These are phyloP conservation scores for Alsophila aescularia DNA, from an alignment of 2,888 invertebrate species.

Conservation along the genomic window DNA sequence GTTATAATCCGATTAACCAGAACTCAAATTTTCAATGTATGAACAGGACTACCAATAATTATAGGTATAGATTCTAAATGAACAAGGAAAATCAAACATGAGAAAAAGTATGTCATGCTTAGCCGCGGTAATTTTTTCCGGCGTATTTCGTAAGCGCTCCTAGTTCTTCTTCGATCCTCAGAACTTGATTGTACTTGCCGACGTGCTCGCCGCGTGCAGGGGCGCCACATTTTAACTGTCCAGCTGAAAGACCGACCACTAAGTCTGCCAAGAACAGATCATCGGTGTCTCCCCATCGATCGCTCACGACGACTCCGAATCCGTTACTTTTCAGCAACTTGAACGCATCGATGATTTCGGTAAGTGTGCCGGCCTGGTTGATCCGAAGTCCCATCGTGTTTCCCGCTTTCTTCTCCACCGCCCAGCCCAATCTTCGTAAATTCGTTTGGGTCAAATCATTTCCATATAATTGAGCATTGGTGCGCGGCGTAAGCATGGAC, in stretches of 20 bases:
- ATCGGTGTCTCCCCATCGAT: conserved; percentile 97
- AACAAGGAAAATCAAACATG: not conserved
- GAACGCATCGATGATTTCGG: conserved; percentile 97
- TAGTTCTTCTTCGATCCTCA: conserved; percentile 98
- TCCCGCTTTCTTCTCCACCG: conserved; percentile 97
- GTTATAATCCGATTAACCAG: too few species aligned
- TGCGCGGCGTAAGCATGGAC: conserved; percentile 88
- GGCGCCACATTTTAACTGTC: conserved; percentile 99
- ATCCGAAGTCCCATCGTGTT: conserved; percentile 96
- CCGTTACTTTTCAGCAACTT: conserved; percentile 97
- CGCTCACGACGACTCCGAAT: conserved; percentile 87
- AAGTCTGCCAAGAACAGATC: conserved; percentile 99
- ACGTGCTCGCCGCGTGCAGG: conserved; percentile 98
- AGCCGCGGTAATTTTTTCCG: conserved; percentile 95
- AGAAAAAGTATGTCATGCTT: conserved; percentile 23
- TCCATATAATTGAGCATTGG: conserved; percentile 91
- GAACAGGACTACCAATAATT: too few species aligned
- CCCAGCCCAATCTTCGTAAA: conserved; percentile 94
- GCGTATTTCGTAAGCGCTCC: conserved; percentile 96
- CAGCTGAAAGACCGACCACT: conserved; percentile 98
- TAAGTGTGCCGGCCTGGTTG: conserved; percentile 98
- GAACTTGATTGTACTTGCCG: conserved; percentile 98
- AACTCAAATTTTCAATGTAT: too few species aligned
- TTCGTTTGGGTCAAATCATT: conserved; percentile 98
- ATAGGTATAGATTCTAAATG: too few species aligned